Base-by-base conservation (phyloP, 2,797 vertebrate genomes). In the Gila robusta region DNA sequence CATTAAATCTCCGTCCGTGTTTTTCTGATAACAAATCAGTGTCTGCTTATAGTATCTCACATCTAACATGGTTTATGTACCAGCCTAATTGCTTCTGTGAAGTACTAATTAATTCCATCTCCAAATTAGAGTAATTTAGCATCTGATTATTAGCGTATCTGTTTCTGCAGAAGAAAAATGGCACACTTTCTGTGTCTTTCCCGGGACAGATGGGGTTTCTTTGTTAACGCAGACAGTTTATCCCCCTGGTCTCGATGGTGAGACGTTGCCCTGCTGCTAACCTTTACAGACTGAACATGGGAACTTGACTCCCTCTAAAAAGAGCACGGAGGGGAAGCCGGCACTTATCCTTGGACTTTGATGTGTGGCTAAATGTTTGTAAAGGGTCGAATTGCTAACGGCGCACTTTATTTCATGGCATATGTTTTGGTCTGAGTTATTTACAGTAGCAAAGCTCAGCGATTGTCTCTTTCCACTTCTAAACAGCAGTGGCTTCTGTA, bases 171-270 rank as follows among this genome's bases (percentile, higher is more conserved):
- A 66, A 79, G 76, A 70, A 62, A 73, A 86, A 59, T 56, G 76
- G 39, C 54, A 59, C 44, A 28, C n/a, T 83, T 56, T 83, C 79
- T n/a, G 28, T 49, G 82, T 76, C 28, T 56, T 28, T 72, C 41
- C 26, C 4, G 47, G 66, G 78, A 77, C 76, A 86, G 85, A 89
- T 90, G 87, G 66, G 70, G 14, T 56, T 59, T 67, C 87, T 49
- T 19, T 10, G 59, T 70, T 87, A 14, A 77, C 9, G 49, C 73
- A 89, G 89, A 90, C 90, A 89, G 91, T 88, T 88, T 87, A 84
- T 82, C 89, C 70, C 44, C 28, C 69, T 49, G 47, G n/a, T 71
- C 74, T 79, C 76, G 3, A 59, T 73, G 28, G 66, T 69, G 73
- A 83, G 72, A 83, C 62, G 26, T 39, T 70, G 74, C 70, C 79